A percentile compares a stretch with the other conserved stretches of the same genome.
Conservation (phyloP, 2,797 vertebrate genomes). For the Taeniopygia guttata region DNA sequence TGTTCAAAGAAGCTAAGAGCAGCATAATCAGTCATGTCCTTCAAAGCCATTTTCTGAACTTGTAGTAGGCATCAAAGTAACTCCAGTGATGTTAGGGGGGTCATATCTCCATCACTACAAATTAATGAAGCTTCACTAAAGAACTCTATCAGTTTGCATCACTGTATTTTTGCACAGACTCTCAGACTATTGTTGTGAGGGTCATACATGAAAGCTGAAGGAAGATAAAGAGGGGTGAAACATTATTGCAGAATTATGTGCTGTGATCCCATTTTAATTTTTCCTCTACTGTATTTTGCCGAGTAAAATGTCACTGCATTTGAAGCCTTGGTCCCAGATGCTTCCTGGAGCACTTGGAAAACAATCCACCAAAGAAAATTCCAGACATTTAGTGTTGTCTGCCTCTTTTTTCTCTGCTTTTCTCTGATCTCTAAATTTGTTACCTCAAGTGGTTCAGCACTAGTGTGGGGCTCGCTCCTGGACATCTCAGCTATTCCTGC, state of each 20-base stretch:
- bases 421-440: neutral
- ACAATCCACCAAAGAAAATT: neutral
- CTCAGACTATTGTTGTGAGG: neutral
- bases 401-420: neutral
- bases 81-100: neutral
- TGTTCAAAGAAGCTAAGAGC: neutral
- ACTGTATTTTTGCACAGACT: neutral
- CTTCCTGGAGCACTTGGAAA: neutral
- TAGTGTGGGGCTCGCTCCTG: neutral
- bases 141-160: neutral
- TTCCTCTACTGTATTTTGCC: neutral
- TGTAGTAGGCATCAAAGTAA: neutral
- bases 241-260: neutral
- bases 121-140: conserved; percentile 24
- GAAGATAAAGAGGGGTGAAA: neutral
- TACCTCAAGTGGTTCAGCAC: neutral
- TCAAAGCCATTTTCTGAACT: conserved; percentile 4
- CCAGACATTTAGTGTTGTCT: neutral
- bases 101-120: neutral
- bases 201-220: neutral
- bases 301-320: neutral
- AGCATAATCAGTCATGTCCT: neutral
- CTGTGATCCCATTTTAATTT: neutral
- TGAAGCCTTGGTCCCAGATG: neutral
- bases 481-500: neutral